Evolutionary conservation across 2,113 vertebrate species (phyloP).

Genomic region (Macrotus californicus): DNA sequence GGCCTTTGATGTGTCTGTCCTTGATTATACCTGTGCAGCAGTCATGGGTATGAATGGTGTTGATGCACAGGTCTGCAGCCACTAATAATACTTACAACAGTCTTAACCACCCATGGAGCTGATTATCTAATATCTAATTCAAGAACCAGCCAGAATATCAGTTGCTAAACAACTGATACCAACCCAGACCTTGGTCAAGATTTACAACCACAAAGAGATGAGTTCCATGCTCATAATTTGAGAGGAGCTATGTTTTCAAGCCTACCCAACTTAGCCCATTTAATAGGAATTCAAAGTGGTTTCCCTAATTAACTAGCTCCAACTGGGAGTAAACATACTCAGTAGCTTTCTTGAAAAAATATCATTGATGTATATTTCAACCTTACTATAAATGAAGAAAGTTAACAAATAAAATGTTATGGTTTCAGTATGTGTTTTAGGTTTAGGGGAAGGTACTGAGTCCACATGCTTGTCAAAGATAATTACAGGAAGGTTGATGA

Average conservation of each 20-base stretch:
- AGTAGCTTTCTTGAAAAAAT: slow-evolving; percentile 8
- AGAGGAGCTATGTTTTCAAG: not conserved
- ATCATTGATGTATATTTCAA: not conserved
- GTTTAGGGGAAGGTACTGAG: not conserved
- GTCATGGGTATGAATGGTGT: not conserved
- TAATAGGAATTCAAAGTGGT: not conserved
- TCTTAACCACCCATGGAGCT: not conserved
- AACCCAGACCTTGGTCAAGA: not conserved
- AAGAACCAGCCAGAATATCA: not conserved
- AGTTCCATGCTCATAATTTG: not conserved
- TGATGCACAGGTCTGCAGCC: not conserved
- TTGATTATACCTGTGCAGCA: not conserved
- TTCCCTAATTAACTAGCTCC: slow-evolving; percentile 5
- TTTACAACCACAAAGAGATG: not conserved
- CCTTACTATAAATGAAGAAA: not conserved
- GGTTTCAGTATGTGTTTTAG: not conserved
- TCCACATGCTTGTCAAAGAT: not conserved
- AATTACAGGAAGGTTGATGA: not conserved
- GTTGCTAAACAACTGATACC: not conserved
- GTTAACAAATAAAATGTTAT: slow-evolving; percentile 5
- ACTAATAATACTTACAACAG: not conserved
- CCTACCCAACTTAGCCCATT: not conserved
- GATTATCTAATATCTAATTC: not conserved
- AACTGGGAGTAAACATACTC: not conserved
- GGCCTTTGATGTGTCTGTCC: not conserved